Evolutionary conservation across 2,113 vertebrate species (phyloP).

Genomic region (Callopanchax toddi): DNA sequence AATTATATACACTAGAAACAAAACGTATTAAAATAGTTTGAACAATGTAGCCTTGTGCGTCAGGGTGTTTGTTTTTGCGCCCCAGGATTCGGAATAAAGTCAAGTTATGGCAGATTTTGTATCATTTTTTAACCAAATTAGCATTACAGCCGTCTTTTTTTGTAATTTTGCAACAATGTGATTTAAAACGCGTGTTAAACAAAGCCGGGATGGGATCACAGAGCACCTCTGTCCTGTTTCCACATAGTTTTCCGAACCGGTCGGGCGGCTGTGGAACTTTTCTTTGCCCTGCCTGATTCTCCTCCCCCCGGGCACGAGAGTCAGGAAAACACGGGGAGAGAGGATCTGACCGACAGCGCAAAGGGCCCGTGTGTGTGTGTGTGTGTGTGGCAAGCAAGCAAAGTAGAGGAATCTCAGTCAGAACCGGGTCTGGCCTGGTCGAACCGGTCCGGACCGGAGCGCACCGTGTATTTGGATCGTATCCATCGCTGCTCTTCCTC

Average conservation of each 20-base stretch:
- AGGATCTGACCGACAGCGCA: slow-evolving; percentile 34
- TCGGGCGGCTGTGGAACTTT: slow-evolving; percentile 49
- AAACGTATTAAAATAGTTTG: no score
- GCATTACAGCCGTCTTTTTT: no score
- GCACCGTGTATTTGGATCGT: no score
- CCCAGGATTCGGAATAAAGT: no score
- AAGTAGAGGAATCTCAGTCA: slow-evolving; percentile 31
- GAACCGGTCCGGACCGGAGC: no score
- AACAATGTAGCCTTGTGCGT: no score
- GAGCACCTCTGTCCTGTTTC: no score
- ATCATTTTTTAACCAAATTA: no score
- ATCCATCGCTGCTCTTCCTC: no score
- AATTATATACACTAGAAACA: neutral
- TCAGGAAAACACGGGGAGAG: slow-evolving; percentile 77
- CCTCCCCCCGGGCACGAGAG: slow-evolving; percentile 56
- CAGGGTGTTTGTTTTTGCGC: neutral
- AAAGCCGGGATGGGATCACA: no score
- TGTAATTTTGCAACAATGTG: neutral
- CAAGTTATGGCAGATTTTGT: no score
- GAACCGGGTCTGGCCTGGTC: slow-evolving; percentile 5
- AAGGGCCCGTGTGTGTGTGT: slow-evolving; percentile 45
- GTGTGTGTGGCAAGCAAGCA: neutral
- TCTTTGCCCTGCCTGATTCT: slow-evolving; percentile 42
- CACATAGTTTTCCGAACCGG: neutral
- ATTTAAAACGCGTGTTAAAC: no score